Percentiles rank a stretch among this genome's conserved stretches.
Conservation (phyloP, 53 echinoderm and acorn worm species). For the Luidia sarsii region DNA sequence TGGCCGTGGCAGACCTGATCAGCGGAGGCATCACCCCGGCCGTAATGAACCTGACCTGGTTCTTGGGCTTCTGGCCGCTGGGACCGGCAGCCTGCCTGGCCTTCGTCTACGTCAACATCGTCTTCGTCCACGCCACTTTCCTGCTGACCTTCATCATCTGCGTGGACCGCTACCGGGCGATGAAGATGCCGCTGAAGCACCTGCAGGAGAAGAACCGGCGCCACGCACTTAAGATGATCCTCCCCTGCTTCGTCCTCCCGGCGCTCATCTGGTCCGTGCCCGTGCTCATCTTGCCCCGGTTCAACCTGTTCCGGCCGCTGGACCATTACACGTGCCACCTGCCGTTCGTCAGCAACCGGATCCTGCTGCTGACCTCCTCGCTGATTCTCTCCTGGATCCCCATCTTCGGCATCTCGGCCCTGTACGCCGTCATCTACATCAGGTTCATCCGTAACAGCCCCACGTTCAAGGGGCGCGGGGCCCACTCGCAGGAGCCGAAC, state of each 20-base stretch:
- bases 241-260: slow-evolving; percentile 52
- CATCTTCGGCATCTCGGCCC: slow-evolving; percentile 34
- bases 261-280: slow-evolving; percentile 41
- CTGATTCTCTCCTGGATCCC: slow-evolving; percentile 58
- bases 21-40: slow-evolving; percentile 54
- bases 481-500: neutral
- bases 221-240: slow-evolving; percentile 43
- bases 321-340: neutral
- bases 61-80: slow-evolving; percentile 71
- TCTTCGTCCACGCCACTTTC: slow-evolving; percentile 66
- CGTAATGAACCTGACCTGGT: slow-evolving; percentile 52
- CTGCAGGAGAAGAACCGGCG: slow-evolving; percentile 45
- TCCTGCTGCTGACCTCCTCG: slow-evolving; percentile 40
- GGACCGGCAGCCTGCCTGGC: slow-evolving; percentile 42
- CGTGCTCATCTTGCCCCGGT: slow-evolving; percentile 11
- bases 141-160: slow-evolving; percentile 64
- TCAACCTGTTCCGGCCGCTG: neutral
- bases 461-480: neutral
- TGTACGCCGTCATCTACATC: slow-evolving; percentile 54
- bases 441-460: slow-evolving; percentile 34
- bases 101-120: slow-evolving; percentile 60
- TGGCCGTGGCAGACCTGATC: slow-evolving; percentile 62
- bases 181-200: slow-evolving; percentile 49
- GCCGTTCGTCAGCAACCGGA: slow-evolving; percentile 32
- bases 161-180: slow-evolving; percentile 64